Base-by-base conservation (phyloP, 92 coral and sea anemone genomes). In the Heliopora coerulea region DNA sequence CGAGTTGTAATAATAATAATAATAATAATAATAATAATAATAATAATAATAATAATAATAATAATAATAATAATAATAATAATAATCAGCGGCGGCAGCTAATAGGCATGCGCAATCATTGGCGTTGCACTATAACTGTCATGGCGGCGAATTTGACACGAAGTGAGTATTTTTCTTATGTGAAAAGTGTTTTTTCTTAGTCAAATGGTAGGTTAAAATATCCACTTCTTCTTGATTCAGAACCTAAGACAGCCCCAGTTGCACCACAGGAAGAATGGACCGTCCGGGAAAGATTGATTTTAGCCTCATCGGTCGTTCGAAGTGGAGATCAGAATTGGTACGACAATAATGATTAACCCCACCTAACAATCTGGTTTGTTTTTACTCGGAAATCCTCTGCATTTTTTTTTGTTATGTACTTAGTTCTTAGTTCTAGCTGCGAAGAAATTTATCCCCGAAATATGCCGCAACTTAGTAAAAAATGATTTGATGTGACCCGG, bases 291-390 rank as follows among this genome's bases (percentile, higher is more conserved):
- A 86, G 82, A 58, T 86, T 95, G 5, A 81, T 85, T 35, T 83
- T 95, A 42, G 96, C 99, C 10, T 95, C 99, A 15, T 95, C 96
- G 5, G 99, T 95, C 23, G 84, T 83, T 17, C 78, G 96, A 79
- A 95, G 99, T 79, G 99, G 99, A 17, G 99, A 95, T 76, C 99
- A 95, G 78, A 95, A 95, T 79, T 95, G 99, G 97, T 92, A 57
- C 20, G 87, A 34, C 21, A 25, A 18, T n/a, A n/a, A n/a, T n/a
- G n/a, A n/a, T n/a, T n/a, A n/a, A n/a, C n/a, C n/a, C n/a, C n/a
- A n/a, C n/a, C n/a, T n/a, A n/a, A n/a, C n/a, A n/a, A n/a, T n/a
- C n/a, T n/a, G n/a, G n/a, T n/a, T n/a, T n/a, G n/a, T n/a, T n/a
- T n/a, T n/a, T n/a, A n/a, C n/a, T n/a, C n/a, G n/a, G n/a, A n/a